Conservation (phyloP, 1,140 invertebrate genomes). For the Papilio xuthus region DNA sequence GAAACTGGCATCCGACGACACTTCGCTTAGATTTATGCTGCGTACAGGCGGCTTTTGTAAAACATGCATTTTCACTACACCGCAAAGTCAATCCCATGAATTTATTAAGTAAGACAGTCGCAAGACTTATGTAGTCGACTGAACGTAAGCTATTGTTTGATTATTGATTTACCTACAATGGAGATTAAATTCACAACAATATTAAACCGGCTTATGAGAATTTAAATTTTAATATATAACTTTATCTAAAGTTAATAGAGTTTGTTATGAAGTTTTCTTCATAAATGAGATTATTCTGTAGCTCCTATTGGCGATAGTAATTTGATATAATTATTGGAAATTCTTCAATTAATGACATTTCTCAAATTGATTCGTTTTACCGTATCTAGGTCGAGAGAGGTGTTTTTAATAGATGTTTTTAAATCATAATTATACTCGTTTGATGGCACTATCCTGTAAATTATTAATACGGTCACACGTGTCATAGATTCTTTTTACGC, state of each 20-base stretch:
- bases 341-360: constrained; percentile 33
- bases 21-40: constrained; percentile 74
- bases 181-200: background rate
- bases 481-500: constrained; percentile 62
- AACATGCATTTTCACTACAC: constrained; percentile 73
- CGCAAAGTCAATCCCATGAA: constrained; percentile 68
- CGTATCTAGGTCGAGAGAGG: background rate
- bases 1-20: constrained; percentile 58
- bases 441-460: constrained; percentile 64
- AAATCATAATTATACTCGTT: constrained; percentile 16
- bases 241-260: too few relatives aligned
- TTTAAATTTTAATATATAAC: background rate
- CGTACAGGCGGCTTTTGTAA: constrained; percentile 72
- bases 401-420: background rate
- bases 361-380: constrained; percentile 40
- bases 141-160: constrained; percentile 65
- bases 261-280: too few relatives aligned
- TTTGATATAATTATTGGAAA: background rate
- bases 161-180: constrained; percentile 66
- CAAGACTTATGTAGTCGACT: constrained; percentile 58
- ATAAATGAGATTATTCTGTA: too few relatives aligned
- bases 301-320: too few relatives aligned
- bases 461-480: constrained; percentile 51
- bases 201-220: background rate
- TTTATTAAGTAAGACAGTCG: constrained; percentile 66